phyloP scores from a whole-genome alignment of 2,113 vertebrate species.

The Rutilus rutilus region DNA sequence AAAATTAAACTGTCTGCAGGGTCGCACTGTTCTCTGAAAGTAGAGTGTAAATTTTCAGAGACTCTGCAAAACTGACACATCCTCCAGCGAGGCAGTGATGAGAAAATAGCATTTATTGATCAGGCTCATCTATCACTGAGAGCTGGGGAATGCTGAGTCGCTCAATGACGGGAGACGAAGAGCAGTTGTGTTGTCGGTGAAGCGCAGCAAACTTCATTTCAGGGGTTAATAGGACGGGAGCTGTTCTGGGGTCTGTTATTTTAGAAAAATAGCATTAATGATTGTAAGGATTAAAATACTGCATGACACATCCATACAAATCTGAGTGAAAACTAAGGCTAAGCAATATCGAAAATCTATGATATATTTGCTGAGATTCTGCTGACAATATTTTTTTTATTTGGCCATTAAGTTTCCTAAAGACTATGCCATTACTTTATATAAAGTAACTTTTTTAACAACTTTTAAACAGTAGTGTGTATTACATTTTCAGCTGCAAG shows the following conservation, averaged over 20 bases:
- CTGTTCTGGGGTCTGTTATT: neutral
- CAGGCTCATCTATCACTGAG: conserved; percentile 56
- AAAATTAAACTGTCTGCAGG: conserved; percentile 29
- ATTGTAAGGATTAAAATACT: neutral
- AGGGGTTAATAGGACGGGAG: neutral
- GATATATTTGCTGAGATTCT: too few species aligned
- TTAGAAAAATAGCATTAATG: neutral
- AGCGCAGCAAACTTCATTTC: conserved; percentile 3
- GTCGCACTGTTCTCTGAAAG: neutral
- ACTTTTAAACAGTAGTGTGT: too few species aligned
- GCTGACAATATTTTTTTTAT: too few species aligned
- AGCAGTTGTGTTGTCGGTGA: conserved; percentile 9
- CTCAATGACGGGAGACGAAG: conserved; percentile 3
- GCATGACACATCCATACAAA: too few species aligned
- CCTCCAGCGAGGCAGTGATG: conserved; percentile 39
- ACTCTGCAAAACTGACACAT: conserved; percentile 48
- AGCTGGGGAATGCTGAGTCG: conserved; percentile 49
- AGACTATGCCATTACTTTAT: too few species aligned
- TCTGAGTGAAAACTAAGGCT: too few species aligned
- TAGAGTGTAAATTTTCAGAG: conserved; percentile 50
- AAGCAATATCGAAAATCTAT: too few species aligned
- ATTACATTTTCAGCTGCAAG: too few species aligned
- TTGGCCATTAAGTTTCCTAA: too few species aligned
- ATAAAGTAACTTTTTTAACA: too few species aligned
- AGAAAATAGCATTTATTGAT: conserved; percentile 57